Percentiles rank a stretch among this genome's conserved stretches.
These are phyloP conservation scores for Emesis furor DNA, from an alignment of 2,888 invertebrate genomes.

Conservation along the genomic window DNA sequence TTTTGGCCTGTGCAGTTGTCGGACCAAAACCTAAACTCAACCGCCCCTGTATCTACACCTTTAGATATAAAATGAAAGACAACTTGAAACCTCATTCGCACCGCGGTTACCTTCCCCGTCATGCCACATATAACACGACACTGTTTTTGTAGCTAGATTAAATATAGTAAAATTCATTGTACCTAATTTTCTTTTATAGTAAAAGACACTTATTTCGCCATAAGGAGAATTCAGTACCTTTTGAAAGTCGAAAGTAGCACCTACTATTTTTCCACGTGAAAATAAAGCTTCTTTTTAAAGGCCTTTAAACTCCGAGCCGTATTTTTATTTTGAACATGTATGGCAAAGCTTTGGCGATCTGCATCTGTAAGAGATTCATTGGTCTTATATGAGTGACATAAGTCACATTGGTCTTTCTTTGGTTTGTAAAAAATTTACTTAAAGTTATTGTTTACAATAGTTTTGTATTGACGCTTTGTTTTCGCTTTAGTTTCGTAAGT, in stretches of 20 bases:
- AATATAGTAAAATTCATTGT: conserved; percentile 17
- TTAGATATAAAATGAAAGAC: conserved; percentile 23
- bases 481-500: no score
- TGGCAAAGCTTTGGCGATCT: no score
- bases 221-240: no score
- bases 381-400: no score
- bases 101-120: conserved; percentile 20
- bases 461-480: no score
- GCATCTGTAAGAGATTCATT: no score
- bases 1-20: no score
- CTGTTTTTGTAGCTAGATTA: conserved; percentile 21
- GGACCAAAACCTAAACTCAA: not conserved
- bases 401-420: no score
- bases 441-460: no score
- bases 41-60: conserved; percentile 7
- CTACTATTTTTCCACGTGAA: not conserved
- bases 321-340: no score
- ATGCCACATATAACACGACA: conserved; percentile 27
- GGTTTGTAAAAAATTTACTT: no score
- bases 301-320: not conserved
- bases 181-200: not conserved
- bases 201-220: no score
- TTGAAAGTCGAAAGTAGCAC: not conserved
- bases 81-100: conserved; percentile 22
- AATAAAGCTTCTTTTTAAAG: not conserved